Base-by-base conservation (phyloP, 53 echinoderm and acorn worm species). In the Stichopus horrens region DNA sequence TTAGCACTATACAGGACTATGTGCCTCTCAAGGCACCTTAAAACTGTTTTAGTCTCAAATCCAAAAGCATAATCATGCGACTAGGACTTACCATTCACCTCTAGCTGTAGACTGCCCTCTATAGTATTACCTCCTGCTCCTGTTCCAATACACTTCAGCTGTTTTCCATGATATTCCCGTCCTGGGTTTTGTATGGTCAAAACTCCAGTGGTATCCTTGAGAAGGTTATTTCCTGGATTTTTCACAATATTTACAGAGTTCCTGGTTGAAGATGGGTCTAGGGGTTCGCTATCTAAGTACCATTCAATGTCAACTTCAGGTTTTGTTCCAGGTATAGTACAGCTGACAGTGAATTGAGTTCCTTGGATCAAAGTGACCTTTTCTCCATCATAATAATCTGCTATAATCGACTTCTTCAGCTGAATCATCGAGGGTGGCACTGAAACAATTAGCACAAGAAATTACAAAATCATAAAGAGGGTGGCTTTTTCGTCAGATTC, bases 341-440 rank as follows among this genome's bases (percentile, higher is more conserved):
- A 85, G 52, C 68, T 85, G 8, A 85, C 16, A 18, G 85, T 85
- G 85, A 85, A 85, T 6, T 65, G 63, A 9, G 65, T 13, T 16
- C 85, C 85, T 52, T 85, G 21, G 8, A 67, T 85, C 52, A 85
- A 52, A 22, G 23, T 85, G 60, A 85, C 85, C 8, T 11, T 85
- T 21, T 85, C 85, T 67, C 67, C 85, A 57, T 85, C 85, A 9
- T 19, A 58, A 18, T 85, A 85, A 67, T 85, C 63, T 63, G 60
- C 85, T 85, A 85, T 85, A 11, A 85, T 63, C 4, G 85, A 85
- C 16, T 85, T 85, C 85, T 85, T 85, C 13, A 85, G 67, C 65
- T 37, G 85, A 52, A 85, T 85, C 59, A 16, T 85, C 21, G 65
- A 66, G 10, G 85, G 85, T 85, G 85, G 65, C 21, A 85, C 85